phyloP scores from a whole-genome alignment of 2,888 invertebrate genomes.

The Aphidius colemani region DNA sequence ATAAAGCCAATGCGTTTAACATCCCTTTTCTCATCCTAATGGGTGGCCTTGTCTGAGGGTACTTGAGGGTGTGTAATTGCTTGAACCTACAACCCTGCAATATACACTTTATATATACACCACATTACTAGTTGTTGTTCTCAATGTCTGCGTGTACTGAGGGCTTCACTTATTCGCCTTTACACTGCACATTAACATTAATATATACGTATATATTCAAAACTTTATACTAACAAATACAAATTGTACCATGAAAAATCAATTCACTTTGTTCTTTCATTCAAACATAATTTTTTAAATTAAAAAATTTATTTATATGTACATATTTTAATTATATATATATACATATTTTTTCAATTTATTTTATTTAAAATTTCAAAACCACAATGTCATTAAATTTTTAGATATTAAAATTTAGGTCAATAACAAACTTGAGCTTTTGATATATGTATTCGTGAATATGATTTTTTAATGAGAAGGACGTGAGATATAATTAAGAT shows the following conservation, averaged over 20 bases:
- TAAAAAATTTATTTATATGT: no score
- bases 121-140: constrained; percentile 45
- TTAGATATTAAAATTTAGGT: no score
- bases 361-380: no score
- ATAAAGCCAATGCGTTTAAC: constrained; percentile 42
- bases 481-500: no score
- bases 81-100: constrained; percentile 57
- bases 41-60: constrained; percentile 56
- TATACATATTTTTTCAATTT: no score
- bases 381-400: no score
- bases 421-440: no score
- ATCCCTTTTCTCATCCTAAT: constrained; percentile 55
- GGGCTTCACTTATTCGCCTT: background rate
- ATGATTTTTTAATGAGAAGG: no score
- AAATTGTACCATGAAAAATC: constrained; percentile 42
- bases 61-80: constrained; percentile 60
- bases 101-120: constrained; percentile 44
- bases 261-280: constrained; percentile 7
- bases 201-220: constrained; percentile 30
- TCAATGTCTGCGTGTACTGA: constrained; percentile 41
- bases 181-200: constrained; percentile 15
- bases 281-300: background rate
- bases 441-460: no score
- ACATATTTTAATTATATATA: no score
- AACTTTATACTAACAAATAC: constrained; percentile 43